phyloP scores from a whole-genome alignment of 2,113 vertebrate species.

The Myotis yumanensis region DNA sequence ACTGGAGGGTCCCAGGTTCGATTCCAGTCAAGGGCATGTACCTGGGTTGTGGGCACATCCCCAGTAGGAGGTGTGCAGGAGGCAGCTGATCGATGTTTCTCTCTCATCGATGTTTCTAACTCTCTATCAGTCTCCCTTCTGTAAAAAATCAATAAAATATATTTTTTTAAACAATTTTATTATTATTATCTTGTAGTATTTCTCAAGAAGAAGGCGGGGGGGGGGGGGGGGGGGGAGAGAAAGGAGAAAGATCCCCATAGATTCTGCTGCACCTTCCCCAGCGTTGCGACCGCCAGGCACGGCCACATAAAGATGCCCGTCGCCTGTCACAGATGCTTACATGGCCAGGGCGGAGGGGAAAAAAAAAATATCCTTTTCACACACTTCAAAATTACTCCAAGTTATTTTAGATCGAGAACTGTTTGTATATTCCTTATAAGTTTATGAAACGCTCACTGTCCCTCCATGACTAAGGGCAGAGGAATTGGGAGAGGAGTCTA shows the following conservation, averaged over 20 bases:
- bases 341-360: constrained; percentile 77
- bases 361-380: constrained; percentile 80
- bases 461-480: constrained; percentile 89
- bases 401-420: constrained; percentile 86
- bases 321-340: constrained; percentile 78
- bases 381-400: constrained; percentile 84
- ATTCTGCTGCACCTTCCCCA: background rate
- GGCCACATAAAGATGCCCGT: constrained; percentile 63
- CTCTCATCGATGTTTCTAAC: too few relatives aligned
- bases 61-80: too few relatives aligned
- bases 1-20: too few relatives aligned
- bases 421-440: constrained; percentile 94
- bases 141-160: too few relatives aligned
- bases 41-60: too few relatives aligned
- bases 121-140: too few relatives aligned
- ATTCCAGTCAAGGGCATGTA: too few relatives aligned
- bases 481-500: constrained; percentile 91
- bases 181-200: background rate
- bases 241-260: background rate
- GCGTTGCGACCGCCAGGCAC: background rate
- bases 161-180: background rate
- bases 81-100: too few relatives aligned
- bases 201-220: background rate
- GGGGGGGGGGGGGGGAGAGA: background rate
- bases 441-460: constrained; percentile 89